phyloP scores from a whole-genome alignment of 2,797 vertebrate genomes.

The Tapera naevia region DNA sequence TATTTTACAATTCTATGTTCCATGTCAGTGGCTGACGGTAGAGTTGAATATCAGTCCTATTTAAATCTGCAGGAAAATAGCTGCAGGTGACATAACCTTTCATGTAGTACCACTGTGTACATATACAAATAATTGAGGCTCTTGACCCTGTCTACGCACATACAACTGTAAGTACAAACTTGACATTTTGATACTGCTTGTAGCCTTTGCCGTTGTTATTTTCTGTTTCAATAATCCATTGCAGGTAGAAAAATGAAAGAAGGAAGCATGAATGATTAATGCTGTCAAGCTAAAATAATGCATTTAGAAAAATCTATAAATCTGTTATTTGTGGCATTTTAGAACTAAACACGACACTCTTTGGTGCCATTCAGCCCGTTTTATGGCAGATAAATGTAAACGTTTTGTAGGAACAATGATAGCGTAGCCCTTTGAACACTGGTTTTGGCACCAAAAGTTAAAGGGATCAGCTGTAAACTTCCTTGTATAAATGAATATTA shows the following conservation, averaged over 20 bases:
- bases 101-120: constrained; percentile 90
- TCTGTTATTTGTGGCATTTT: constrained; percentile 99
- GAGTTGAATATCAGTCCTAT: constrained; percentile 85
- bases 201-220: constrained; percentile 93
- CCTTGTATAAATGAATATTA: constrained; percentile 35
- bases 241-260: constrained; percentile 87
- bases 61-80: constrained; percentile 93
- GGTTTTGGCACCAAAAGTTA: constrained; percentile 35
- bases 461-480: not conserved
- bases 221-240: constrained; percentile 99
- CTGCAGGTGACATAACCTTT: constrained; percentile 98
- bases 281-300: constrained; percentile 99
- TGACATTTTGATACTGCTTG: constrained; percentile 99
- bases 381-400: constrained; percentile 75
- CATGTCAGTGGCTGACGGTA: constrained; percentile 84
- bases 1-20: constrained; percentile 82
- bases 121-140: constrained; percentile 99
- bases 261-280: constrained; percentile 98
- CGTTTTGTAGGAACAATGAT: constrained; percentile 26
- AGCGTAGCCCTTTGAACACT: constrained; percentile 20
- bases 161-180: constrained; percentile 98
- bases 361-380: constrained; percentile 74
- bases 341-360: constrained; percentile 83
- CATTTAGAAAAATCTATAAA: constrained; percentile 97
- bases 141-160: constrained; percentile 96